A percentile compares a stretch with the other conserved stretches of the same genome.
These are phyloP conservation scores for Brachystomella parvula DNA, from an alignment of 1,140 invertebrate genomes.

Conservation along the genomic window DNA sequence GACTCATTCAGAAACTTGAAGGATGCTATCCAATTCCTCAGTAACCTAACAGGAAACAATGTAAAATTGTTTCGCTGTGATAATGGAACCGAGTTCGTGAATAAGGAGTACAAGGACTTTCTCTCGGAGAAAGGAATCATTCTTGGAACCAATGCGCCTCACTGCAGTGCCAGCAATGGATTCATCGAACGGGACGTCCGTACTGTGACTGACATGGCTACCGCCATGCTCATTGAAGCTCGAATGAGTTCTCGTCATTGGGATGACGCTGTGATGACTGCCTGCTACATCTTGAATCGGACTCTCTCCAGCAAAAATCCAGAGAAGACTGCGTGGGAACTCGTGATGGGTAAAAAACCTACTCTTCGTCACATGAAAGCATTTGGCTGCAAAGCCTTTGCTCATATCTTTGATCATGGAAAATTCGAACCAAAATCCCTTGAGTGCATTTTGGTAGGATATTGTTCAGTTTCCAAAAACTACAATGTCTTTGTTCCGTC, in stretches of 20 bases:
- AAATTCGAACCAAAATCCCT: not conserved
- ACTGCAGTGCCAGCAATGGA: constrained; percentile 13
- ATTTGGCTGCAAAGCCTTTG: not conserved
- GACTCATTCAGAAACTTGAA: not conserved
- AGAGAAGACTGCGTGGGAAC: no score
- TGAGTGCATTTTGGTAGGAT: not conserved
- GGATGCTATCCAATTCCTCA: constrained; percentile 7
- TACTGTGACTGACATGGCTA: constrained; percentile 11
- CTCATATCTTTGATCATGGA: not conserved
- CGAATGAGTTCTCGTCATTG: not conserved
- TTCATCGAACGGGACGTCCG: constrained; percentile 19
- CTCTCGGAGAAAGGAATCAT: constrained; percentile 10
- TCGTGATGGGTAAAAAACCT: no score
- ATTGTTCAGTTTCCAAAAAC: not conserved
- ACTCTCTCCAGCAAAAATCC: not conserved
- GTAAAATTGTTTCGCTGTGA: constrained; percentile 17
- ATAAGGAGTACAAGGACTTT: not conserved
- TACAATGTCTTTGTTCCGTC: no score
- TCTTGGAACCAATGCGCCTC: constrained; percentile 13
- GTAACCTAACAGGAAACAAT: constrained; percentile 18
- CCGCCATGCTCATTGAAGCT: constrained; percentile 8
- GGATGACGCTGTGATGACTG: constrained; percentile 14
- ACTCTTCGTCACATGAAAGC: no score
- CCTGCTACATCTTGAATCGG: not conserved
- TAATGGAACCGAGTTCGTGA: constrained; percentile 15